A percentile compares a stretch with the other conserved stretches of the same genome.
phyloP scores from a whole-genome alignment of 2,113 vertebrate genomes.

The Redunca redunca region DNA sequence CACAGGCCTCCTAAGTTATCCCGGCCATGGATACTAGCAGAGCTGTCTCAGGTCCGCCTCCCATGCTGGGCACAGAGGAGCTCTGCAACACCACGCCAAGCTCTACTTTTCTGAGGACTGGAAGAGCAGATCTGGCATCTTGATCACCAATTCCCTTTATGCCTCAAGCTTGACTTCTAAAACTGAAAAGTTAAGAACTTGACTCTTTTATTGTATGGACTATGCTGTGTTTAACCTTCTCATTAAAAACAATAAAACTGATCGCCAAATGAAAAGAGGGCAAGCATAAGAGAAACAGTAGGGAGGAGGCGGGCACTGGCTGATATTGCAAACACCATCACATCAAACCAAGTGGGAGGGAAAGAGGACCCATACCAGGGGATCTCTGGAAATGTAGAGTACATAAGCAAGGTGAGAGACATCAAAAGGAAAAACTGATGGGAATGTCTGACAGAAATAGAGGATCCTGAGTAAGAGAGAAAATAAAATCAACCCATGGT shows the following conservation, averaged over 20 bases:
- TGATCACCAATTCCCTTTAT: neutral
- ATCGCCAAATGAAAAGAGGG: neutral
- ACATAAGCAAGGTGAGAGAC: neutral
- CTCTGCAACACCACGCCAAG: neutral
- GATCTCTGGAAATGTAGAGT: neutral
- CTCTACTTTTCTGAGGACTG: neutral
- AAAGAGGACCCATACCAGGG: neutral
- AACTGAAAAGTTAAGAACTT: neutral
- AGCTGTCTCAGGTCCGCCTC: neutral
- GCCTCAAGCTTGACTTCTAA: neutral
- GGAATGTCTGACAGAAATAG: neutral
- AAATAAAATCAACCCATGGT: neutral
- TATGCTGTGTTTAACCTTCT: neutral
- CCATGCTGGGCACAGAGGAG: neutral
- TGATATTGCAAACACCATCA: neutral
- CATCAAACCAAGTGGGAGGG: neutral
- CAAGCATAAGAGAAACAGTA: neutral
- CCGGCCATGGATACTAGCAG: neutral
- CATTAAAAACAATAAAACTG: neutral
- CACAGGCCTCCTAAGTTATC: neutral
- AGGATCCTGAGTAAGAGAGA: neutral
- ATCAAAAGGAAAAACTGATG: neutral
- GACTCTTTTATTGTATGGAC: neutral
- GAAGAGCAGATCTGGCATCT: neutral
- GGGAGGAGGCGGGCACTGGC: neutral